Percentiles rank a stretch among this genome's conserved stretches.
phyloP scores from a whole-genome alignment of 2,113 vertebrate genomes.

The Desmodus rotundus region DNA sequence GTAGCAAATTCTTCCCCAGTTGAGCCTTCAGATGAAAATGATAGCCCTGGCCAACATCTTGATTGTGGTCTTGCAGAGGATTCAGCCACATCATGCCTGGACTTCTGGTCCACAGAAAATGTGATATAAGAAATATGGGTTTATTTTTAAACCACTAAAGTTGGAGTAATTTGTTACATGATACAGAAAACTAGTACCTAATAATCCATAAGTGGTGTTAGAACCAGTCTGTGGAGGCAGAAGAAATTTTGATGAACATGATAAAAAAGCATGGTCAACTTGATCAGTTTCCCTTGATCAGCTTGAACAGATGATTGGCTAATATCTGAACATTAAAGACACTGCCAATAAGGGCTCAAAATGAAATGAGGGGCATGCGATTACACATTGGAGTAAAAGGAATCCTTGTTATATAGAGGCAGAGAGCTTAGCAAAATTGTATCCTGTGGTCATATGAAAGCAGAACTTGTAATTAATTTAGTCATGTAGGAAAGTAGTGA shows the following conservation, averaged over 20 bases:
- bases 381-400: neutral
- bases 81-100: neutral
- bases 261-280: neutral
- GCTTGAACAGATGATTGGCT: neutral
- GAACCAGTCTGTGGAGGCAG: neutral
- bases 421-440: neutral
- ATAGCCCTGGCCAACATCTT: neutral
- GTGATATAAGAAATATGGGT: neutral
- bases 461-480: neutral
- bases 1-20: neutral
- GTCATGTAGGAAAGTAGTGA: neutral
- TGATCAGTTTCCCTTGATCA: too few species aligned
- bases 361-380: neutral
- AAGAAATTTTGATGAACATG: neutral
- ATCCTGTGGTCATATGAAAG: neutral
- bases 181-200: neutral
- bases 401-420: neutral
- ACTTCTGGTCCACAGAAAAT: neutral
- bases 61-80: neutral
- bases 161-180: neutral
- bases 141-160: neutral
- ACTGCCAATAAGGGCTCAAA: neutral
- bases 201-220: neutral
- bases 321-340: neutral
- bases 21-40: neutral